phyloP scores from a whole-genome alignment of 2,888 invertebrate genomes.

The Alcis repandata region DNA sequence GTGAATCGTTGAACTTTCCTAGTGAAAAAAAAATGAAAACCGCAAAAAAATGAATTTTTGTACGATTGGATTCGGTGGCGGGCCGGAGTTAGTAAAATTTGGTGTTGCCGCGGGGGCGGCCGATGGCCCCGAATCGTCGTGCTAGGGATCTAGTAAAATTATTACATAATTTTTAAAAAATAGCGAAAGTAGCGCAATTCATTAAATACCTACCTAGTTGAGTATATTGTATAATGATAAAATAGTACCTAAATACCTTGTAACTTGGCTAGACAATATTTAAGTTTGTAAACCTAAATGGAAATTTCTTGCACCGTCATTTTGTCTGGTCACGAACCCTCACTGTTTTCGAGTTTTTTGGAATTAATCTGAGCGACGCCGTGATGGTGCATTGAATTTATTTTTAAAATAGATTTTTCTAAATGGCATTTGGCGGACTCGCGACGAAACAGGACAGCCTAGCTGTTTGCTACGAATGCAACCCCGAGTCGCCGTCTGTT shows the following conservation, averaged over 20 bases:
- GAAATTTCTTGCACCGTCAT: constrained; percentile 74
- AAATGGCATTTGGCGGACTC: constrained; percentile 37
- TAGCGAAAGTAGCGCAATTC: constrained; percentile 84
- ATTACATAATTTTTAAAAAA: constrained; percentile 56
- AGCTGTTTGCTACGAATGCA: constrained; percentile 22
- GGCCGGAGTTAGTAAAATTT: constrained; percentile 47
- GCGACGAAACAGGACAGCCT: constrained; percentile 27
- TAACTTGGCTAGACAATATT: constrained; percentile 83
- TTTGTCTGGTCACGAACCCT: constrained; percentile 54
- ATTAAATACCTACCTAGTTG: constrained; percentile 75
- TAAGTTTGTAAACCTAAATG: constrained; percentile 66
- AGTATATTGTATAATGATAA: constrained; percentile 71
- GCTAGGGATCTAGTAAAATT: constrained; percentile 64
- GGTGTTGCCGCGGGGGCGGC: constrained; percentile 25
- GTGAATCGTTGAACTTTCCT: constrained; percentile 55
- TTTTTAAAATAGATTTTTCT: constrained; percentile 49
- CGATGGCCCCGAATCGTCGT: constrained; percentile 46
- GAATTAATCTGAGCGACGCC: constrained; percentile 45
- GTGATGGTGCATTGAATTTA: constrained; percentile 47
- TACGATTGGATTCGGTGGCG: constrained; percentile 62
- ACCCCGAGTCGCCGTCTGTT: constrained; percentile 63
- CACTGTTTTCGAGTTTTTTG: constrained; percentile 44
- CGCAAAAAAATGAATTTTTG: constrained; percentile 71
- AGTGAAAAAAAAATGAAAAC: constrained; percentile 68
- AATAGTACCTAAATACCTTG: constrained; percentile 76